Evolutionary conservation across 2,113 vertebrate species (phyloP).

Genomic region (Recurvirostra avosetta): DNA sequence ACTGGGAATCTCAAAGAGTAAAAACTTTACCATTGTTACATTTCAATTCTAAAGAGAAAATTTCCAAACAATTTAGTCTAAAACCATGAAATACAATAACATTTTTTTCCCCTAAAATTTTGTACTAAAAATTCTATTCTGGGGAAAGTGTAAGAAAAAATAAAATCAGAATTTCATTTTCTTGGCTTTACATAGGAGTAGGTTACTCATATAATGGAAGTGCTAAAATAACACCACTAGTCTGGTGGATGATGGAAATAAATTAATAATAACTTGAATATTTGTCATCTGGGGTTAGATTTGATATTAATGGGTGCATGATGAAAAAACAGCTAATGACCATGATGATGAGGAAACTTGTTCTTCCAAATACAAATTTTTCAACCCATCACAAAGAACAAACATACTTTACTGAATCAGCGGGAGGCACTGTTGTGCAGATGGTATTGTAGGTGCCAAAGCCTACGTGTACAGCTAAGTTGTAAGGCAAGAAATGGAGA

Average conservation of each 20-base stretch:
- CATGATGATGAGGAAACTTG: background rate
- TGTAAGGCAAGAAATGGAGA: background rate
- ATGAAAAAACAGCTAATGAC: background rate
- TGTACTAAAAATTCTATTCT: background rate
- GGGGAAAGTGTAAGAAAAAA: background rate
- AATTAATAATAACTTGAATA: background rate
- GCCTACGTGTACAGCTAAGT: background rate
- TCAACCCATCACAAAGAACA: background rate
- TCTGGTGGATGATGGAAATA: background rate
- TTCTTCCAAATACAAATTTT: background rate
- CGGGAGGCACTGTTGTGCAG: background rate
- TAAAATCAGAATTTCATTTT: background rate
- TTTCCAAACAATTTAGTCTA: background rate
- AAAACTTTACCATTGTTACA: background rate
- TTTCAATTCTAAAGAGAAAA: background rate
- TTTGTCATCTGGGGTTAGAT: background rate
- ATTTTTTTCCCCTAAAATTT: background rate
- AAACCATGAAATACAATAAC: rapidly evolving
- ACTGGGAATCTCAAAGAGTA: background rate
- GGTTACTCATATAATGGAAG: background rate
- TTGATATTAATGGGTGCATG: background rate
- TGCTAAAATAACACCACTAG: background rate
- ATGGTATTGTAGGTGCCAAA: background rate
- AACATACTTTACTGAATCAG: background rate
- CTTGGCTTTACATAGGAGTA: background rate